Percentiles rank a stretch among this genome's conserved stretches.
These are phyloP conservation scores for Scortum barcoo DNA, from an alignment of 2,113 vertebrate species.

Conservation along the genomic window DNA sequence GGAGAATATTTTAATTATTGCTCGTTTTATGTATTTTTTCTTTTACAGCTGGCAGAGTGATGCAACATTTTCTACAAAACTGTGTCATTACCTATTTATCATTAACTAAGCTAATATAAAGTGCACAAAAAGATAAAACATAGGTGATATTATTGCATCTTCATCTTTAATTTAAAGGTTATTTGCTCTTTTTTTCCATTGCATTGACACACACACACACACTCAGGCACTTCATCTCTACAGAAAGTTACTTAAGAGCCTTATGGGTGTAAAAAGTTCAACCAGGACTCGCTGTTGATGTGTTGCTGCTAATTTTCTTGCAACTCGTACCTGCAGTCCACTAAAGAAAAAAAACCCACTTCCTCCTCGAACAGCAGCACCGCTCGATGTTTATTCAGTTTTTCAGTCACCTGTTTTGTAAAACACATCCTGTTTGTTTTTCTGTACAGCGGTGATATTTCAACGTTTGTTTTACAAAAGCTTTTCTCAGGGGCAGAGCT, in stretches of 20 bases:
- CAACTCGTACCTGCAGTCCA: neutral
- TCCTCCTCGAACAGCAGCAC: neutral
- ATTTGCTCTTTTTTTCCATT: too few species aligned
- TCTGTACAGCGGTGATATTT: too few species aligned
- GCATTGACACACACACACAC: neutral
- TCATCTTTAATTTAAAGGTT: neutral
- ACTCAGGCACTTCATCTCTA: too few species aligned
- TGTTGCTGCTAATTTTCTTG: neutral
- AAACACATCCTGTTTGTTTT: too few species aligned
- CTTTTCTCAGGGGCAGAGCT: neutral
- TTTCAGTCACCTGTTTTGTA: too few species aligned
- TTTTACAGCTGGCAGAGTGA: too few species aligned
- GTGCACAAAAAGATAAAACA: neutral
- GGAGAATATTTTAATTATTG: too few species aligned
- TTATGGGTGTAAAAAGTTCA: neutral
- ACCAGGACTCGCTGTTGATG: accelerated
- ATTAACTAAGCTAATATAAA: too few species aligned
- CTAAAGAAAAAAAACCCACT: neutral
- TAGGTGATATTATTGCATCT: neutral
- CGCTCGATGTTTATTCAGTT: neutral
- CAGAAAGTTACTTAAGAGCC: too few species aligned
- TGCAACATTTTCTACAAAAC: too few species aligned
- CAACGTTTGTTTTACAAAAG: neutral
- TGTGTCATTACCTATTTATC: too few species aligned
- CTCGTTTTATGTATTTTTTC: too few species aligned